Evolutionary conservation across 1,140 invertebrate genomes (phyloP).

Genomic region (Antheraea pernyi): DNA sequence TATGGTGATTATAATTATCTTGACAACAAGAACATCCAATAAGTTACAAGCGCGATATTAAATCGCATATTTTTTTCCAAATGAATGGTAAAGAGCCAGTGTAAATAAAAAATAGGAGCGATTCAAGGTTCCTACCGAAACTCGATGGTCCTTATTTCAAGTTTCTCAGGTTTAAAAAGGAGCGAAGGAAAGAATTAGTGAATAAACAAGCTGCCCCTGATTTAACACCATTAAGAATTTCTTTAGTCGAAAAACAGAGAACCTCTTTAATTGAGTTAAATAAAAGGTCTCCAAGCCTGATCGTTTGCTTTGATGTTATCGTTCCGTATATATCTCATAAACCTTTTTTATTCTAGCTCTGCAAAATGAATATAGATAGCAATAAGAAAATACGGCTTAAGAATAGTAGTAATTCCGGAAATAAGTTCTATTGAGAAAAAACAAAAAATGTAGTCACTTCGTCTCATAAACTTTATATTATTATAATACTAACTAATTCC

Average conservation of each 20-base stretch:
- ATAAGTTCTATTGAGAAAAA: no score
- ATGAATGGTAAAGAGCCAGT: neutral
- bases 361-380: no score
- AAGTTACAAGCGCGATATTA: neutral
- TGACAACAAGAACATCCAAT: neutral
- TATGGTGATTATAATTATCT: no score
- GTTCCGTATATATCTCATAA: neutral
- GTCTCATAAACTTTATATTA: no score
- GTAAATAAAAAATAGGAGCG: neutral
- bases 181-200: neutral
- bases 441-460: no score
- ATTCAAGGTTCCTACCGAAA: neutral
- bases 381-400: no score
- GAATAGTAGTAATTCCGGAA: no score
- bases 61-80: neutral
- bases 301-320: neutral
- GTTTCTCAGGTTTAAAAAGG: neutral
- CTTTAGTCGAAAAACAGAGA: conserved; percentile 3
- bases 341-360: no score
- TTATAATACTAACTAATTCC: no score
- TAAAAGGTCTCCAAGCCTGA: neutral
- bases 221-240: conserved; percentile 3
- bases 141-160: neutral
- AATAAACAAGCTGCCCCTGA: conserved; percentile 3
- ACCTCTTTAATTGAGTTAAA: neutral